Evolutionary conservation across 2,888 invertebrate genomes (phyloP).

Genomic region (Drosophila borborema): DNA sequence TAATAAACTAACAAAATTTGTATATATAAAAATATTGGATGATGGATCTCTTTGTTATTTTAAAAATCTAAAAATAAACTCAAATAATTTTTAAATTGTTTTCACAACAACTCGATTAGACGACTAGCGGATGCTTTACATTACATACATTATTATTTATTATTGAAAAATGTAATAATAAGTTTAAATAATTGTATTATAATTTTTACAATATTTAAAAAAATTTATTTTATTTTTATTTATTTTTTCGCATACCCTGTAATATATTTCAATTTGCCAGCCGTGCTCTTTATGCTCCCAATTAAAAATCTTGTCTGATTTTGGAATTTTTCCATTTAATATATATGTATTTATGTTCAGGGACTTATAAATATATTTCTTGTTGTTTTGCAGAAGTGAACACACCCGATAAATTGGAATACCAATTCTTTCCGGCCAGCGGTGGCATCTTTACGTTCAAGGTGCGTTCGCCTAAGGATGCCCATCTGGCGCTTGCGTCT

Average conservation of each 20-base stretch:
- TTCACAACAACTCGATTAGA: no score
- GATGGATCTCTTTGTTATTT: no score
- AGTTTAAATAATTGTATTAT: background rate
- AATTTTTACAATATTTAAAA: background rate
- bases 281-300: background rate
- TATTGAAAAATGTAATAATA: background rate
- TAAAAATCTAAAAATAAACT: no score
- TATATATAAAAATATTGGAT: no score
- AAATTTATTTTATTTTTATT: background rate
- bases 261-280: background rate
- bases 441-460: slow-evolving; percentile 91
- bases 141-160: background rate
- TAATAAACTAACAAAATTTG: no score
- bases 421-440: slow-evolving; percentile 91
- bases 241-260: background rate
- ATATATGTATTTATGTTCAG: background rate
- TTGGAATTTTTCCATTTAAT: slow-evolving; percentile 5
- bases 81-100: no score
- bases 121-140: no score
- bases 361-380: background rate
- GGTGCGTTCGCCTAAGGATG: slow-evolving; percentile 92
- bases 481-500: slow-evolving; percentile 92
- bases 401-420: slow-evolving; percentile 92
- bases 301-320: background rate
- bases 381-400: slow-evolving; percentile 87